phyloP scores from a whole-genome alignment of 30 jellyfish, hydroid and myxozoan genomes.

The Pseudorhiza aurosa region DNA sequence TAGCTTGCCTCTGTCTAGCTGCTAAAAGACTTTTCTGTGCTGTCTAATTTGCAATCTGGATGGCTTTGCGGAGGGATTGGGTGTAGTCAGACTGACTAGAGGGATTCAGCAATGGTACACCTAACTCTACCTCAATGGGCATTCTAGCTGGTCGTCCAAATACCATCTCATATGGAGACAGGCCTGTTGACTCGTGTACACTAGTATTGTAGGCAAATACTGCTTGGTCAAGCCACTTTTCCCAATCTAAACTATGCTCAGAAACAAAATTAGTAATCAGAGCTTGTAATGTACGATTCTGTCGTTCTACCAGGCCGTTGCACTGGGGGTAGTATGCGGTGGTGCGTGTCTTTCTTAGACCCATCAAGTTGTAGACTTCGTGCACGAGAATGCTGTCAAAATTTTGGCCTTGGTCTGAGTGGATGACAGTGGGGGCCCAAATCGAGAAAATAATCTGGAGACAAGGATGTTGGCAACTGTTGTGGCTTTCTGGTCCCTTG shows the following conservation, averaged over 20 bases:
- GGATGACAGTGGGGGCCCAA: too few species aligned
- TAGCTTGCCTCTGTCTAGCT: constrained; percentile 1
- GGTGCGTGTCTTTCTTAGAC: too few species aligned
- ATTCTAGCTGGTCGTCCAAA: constrained; percentile 26
- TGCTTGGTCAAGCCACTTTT: constrained; percentile 38
- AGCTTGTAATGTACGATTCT: too few species aligned
- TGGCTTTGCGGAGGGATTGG: constrained; percentile 50
- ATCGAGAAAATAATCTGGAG: too few species aligned
- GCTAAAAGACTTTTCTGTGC: constrained; percentile 37
- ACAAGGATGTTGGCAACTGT: too few species aligned
- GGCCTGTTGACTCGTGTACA: constrained; percentile 44
- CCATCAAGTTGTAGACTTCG: too few species aligned
- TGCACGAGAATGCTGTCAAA: too few species aligned
- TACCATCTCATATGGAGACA: constrained; percentile 52
- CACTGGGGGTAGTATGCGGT: too few species aligned
- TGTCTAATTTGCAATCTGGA: constrained; percentile 23
- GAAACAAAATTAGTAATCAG: constrained; percentile 22
- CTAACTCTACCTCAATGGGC: constrained; percentile 47
- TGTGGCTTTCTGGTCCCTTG: too few species aligned
- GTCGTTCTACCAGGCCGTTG: too few species aligned
- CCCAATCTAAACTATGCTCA: constrained; percentile 47
- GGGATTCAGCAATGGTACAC: constrained; percentile 26
- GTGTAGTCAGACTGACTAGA: constrained; percentile 47
- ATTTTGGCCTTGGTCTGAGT: too few species aligned
- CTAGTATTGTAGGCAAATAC: constrained; percentile 50